phyloP scores from a whole-genome alignment of 64 coral and sea anemone species.

The Pocillopora damicornis region DNA sequence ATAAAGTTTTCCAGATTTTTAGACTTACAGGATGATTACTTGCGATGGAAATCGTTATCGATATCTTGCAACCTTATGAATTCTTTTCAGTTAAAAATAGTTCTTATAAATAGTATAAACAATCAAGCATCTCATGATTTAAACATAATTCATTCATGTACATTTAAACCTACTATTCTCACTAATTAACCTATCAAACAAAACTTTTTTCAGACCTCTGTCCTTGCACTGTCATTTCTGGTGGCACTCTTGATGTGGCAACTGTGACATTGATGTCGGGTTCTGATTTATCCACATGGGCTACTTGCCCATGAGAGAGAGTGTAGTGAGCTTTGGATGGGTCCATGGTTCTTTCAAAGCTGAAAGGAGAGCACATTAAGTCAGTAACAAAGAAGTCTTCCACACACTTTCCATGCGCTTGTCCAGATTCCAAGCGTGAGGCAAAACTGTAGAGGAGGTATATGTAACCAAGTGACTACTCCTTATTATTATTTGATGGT shows the following conservation, averaged over 20 bases:
- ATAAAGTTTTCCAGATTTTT: too few relatives aligned
- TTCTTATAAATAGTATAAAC: too few relatives aligned
- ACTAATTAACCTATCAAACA: neutral
- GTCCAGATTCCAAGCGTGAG: too few relatives aligned
- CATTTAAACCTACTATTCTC: neutral
- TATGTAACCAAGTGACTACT: too few relatives aligned
- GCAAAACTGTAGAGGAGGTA: too few relatives aligned
- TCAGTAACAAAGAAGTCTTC: neutral
- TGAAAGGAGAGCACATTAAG: neutral
- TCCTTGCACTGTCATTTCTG: slow-evolving; percentile 23
- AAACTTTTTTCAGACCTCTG: neutral
- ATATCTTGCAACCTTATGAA: too few relatives aligned
- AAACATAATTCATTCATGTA: neutral
- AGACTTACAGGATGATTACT: too few relatives aligned
- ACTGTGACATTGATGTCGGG: slow-evolving; percentile 71
- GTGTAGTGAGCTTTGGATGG: slow-evolving; percentile 49
- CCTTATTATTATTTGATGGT: too few relatives aligned
- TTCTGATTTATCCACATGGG: slow-evolving; percentile 50
- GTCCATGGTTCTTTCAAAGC: slow-evolving; percentile 37
- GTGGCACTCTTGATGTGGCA: slow-evolving; percentile 46
- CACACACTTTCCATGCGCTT: neutral
- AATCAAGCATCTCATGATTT: too few relatives aligned
- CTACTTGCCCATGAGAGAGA: slow-evolving; percentile 58
- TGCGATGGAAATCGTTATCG: too few relatives aligned
- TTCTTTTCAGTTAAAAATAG: too few relatives aligned